These are phyloP conservation scores for Zaprionus vittiger DNA, from an alignment of 1,140 invertebrate species.

Conservation along the genomic window DNA sequence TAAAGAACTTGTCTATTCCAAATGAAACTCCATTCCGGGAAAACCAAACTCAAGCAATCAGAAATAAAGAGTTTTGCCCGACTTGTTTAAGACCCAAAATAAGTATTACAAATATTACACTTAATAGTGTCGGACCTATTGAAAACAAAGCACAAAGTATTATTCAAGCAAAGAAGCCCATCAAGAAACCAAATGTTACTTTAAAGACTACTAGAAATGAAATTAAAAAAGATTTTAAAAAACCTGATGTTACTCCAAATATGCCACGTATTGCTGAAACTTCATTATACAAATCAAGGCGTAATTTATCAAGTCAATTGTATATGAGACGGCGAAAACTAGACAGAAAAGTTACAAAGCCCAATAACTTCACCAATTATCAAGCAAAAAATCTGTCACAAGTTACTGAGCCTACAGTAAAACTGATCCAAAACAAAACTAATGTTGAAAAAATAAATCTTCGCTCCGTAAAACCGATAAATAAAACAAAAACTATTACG, in stretches of 20 bases:
- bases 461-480: neutral
- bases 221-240: constrained; percentile 2
- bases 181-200: neutral
- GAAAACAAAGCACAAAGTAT: neutral
- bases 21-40: neutral
- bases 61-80: neutral
- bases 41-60: neutral
- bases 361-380: neutral
- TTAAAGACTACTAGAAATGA: constrained; percentile 9
- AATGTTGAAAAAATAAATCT: neutral
- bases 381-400: constrained; percentile 5
- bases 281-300: neutral
- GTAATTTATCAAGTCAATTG: neutral
- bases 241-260: neutral
- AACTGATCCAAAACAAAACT: neutral
- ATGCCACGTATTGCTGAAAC: neutral
- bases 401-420: neutral
- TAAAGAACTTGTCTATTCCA: neutral
- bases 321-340: constrained; percentile 23
- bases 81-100: neutral
- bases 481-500: constrained; percentile 5
- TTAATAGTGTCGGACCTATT: neutral
- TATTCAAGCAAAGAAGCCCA: neutral
- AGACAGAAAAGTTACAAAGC: constrained; percentile 1
- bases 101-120: neutral